Evolutionary conservation across 2,888 invertebrate genomes (phyloP), one percentile per base, ranked within the genome.

Genomic region (Drosophila mulleri): DNA sequence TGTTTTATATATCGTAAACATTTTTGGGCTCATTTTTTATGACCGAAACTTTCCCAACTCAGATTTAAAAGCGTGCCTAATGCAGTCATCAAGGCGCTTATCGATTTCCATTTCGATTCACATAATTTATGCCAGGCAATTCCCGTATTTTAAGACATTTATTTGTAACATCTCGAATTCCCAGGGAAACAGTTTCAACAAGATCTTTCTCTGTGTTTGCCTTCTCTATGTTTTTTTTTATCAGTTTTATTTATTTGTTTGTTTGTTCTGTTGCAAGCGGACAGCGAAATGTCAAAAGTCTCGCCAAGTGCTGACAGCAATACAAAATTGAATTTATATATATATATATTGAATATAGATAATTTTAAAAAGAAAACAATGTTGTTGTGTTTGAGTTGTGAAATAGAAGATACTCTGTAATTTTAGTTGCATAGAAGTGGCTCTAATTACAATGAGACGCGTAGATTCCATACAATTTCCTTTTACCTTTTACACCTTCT

Each of bases 231-330:
- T 44, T 45, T 68, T 82, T 23, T 23, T 23, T 87, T 79, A 80
- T 77, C 80, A 79, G 80, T 53, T 82, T 64, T 52, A 63, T 81
- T 64, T 75, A 60, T 78, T 78, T 81, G 64, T 75, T 72, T 74
- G 67, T 70, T 80, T 82, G 68, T 56, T 71, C 29, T 41, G 48
- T 41, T 64, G 41, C 64, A 59, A 9, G 26, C 61, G 60, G 20
- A 53, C 62, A 65, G 67, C 56, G 68, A 75, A 74, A 75, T 85
- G 86, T 88, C 88, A 78, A 72, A 69, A 62, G 68, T 66, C 62
- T 54, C 53, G 29, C 65, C 65, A 82, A 88, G 86, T 82, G 86
- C 85, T 89, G 86, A 86, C 86, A 89, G 71, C 35, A 61, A 48
- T 47, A 54, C 52, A 53, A 56, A 53, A 63, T 60, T 68, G 35